Evolutionary conservation across 1,140 invertebrate genomes (phyloP).

Genomic region (Anagrus nilaparvatae): DNA sequence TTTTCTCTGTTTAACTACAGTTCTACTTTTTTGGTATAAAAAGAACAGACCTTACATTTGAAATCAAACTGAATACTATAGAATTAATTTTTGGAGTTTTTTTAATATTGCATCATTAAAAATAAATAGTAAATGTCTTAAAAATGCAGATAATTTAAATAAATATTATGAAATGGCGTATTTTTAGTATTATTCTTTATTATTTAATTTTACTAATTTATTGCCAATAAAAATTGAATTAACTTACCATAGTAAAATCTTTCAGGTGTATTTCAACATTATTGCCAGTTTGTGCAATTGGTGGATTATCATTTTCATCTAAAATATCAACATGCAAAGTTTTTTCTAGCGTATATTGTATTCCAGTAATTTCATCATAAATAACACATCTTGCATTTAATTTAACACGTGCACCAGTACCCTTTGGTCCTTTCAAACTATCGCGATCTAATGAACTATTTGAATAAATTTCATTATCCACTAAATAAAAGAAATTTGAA

Average conservation of each 20-base stretch:
- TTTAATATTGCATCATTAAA: too few relatives aligned
- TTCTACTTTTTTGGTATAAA: too few relatives aligned
- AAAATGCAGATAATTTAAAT: too few relatives aligned
- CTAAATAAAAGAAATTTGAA: constrained; percentile 29
- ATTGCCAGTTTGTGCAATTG: constrained; percentile 26
- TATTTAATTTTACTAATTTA: background rate
- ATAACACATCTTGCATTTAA: constrained; percentile 31
- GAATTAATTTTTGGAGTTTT: background rate
- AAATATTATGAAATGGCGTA: too few relatives aligned
- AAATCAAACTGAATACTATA: too few relatives aligned
- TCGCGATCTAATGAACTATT: constrained; percentile 31
- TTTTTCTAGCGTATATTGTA: constrained; percentile 22
- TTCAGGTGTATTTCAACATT: constrained; percentile 24
- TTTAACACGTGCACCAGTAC: constrained; percentile 26
- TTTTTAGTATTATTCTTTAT: background rate
- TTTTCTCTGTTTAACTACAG: too few relatives aligned
- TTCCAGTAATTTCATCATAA: constrained; percentile 22
- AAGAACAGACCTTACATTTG: too few relatives aligned
- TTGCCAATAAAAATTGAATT: constrained; percentile 1
- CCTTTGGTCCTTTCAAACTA: constrained; percentile 20
- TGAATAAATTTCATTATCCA: constrained; percentile 24
- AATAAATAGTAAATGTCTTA: too few relatives aligned
- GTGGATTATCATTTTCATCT: constrained; percentile 41
- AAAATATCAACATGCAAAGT: constrained; percentile 28
- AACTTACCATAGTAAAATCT: constrained; percentile 30